phyloP scores from a whole-genome alignment of 2,888 invertebrate genomes.

The Pemphredon lugubris region DNA sequence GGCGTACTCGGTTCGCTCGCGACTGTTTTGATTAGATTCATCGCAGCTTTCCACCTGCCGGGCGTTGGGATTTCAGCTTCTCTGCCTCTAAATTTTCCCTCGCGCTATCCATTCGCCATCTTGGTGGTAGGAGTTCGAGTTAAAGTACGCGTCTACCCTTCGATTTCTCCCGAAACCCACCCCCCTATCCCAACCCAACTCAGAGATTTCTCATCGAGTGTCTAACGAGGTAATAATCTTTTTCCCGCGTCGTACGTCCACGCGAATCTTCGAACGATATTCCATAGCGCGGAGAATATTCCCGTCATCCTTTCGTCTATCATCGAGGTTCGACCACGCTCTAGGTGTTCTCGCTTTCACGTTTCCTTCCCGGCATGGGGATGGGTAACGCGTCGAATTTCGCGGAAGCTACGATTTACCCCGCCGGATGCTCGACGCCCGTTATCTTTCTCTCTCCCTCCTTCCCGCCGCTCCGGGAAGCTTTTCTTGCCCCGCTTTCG shows the following conservation, averaged over 20 bases:
- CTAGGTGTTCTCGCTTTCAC: conserved; percentile 19
- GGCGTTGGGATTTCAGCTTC: neutral
- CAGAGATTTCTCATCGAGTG: neutral
- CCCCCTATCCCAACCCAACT: no score
- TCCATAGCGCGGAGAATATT: neutral
- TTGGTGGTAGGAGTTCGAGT: no score
- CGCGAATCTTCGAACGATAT: conserved; percentile 16
- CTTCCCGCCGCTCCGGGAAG: neutral
- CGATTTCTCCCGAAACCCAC: neutral
- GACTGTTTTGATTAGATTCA: conserved; percentile 65
- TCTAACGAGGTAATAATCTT: conserved; percentile 13
- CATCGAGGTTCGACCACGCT: neutral
- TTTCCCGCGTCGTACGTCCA: neutral
- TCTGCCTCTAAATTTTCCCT: no score
- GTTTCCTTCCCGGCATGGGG: no score
- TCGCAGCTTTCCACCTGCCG: conserved; percentile 34
- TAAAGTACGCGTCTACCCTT: neutral
- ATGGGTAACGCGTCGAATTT: conserved; percentile 51
- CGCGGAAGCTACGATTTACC: conserved; percentile 51
- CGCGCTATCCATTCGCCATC: no score
- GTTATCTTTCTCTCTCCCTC: conserved; percentile 27
- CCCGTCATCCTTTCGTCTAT: neutral
- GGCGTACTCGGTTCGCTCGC: conserved; percentile 47
- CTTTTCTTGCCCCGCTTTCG: conserved; percentile 5
- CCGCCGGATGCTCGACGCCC: conserved; percentile 23